Conservation (phyloP, 2,888 invertebrate genomes). For the Drosophila prostipennis region DNA sequence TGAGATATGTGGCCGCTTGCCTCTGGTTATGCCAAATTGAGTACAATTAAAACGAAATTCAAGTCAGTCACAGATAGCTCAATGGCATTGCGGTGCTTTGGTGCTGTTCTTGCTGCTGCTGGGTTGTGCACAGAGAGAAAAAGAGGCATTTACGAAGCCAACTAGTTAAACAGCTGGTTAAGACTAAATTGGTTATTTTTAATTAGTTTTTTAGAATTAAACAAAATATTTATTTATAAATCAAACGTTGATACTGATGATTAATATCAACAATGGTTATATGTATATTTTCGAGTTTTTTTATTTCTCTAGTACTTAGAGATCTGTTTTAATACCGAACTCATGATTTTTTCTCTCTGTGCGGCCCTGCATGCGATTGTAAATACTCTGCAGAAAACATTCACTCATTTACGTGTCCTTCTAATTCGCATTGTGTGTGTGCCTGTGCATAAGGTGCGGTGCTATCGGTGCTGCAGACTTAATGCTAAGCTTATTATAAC, state of each 20-base stretch:
- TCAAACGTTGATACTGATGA: too few relatives aligned
- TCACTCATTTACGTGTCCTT: conserved; percentile 7
- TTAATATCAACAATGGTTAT: background rate
- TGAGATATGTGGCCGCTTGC: conserved; percentile 20
- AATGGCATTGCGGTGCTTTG: conserved; percentile 27
- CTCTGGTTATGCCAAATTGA: conserved; percentile 58
- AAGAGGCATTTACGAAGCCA: background rate
- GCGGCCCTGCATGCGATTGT: background rate
- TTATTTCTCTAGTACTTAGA: background rate
- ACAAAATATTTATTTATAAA: too few relatives aligned
- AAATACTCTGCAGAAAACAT: background rate
- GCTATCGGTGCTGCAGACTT: conserved; percentile 40
- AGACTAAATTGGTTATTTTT: background rate
- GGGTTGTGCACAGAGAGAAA: background rate
- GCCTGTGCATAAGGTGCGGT: conserved; percentile 29
- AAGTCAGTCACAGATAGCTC: conserved; percentile 30
- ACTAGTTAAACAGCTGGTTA: background rate
- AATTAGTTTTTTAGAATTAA: background rate
- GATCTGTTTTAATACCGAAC: too few relatives aligned
- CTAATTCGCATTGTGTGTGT: conserved; percentile 10
- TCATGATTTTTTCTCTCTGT: background rate
- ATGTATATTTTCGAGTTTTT: background rate
- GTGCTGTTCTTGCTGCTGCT: conserved; percentile 23
- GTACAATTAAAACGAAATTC: conserved; percentile 64
- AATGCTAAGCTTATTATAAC: conserved; percentile 34